Percentiles rank a stretch among this genome's conserved stretches.
phyloP scores from a whole-genome alignment of 1,140 invertebrate species.

The silkworm (Bombyx mori) region DNA sequence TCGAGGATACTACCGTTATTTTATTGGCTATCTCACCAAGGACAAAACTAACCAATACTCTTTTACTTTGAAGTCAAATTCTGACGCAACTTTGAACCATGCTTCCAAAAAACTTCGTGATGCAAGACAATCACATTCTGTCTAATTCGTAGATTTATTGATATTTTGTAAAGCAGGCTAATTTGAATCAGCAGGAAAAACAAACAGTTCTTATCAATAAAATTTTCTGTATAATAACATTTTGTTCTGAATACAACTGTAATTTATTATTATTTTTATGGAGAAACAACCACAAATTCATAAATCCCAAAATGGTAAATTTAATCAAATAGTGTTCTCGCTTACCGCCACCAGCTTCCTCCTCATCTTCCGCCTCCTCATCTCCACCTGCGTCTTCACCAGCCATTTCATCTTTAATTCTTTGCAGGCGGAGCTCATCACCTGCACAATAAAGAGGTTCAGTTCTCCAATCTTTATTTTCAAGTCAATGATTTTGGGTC shows the following conservation, averaged over 20 bases:
- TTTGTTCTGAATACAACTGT: no score
- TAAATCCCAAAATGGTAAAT: no score
- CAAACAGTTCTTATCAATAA: no score
- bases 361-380: conserved; percentile 42
- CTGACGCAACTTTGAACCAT: not conserved
- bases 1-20: conserved; percentile 6
- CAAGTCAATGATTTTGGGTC: not conserved
- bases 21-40: not conserved
- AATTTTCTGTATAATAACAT: no score
- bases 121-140: no score
- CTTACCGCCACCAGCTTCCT: conserved; percentile 32
- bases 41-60: not conserved
- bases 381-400: conserved; percentile 39
- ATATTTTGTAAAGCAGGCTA: no score
- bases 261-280: no score
- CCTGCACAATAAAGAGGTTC: conserved; percentile 19
- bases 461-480: no score
- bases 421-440: conserved; percentile 48
- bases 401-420: conserved; percentile 52
- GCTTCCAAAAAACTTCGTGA: no score
- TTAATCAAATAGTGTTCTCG: not conserved
- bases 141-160: no score
- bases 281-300: no score
- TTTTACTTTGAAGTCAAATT: not conserved
- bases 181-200: no score